Evolutionary conservation across 2,888 invertebrate genomes (phyloP), one percentile per base, ranked within the genome.

Genomic region (Anthoptus insignis): DNA sequence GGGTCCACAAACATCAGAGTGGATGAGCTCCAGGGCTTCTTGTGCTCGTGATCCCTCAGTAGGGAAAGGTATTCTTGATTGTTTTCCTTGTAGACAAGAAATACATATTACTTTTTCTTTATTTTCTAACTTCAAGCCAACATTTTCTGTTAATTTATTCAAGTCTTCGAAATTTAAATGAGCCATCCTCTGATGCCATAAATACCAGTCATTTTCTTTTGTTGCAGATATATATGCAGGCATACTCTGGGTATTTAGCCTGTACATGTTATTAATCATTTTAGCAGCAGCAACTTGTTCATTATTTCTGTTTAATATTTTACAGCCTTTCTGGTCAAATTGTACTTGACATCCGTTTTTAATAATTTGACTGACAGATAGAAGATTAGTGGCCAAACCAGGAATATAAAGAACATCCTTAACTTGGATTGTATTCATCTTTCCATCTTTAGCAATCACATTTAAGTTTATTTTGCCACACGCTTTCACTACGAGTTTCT

Each of bases 341-440:
- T 64, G 19, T 14, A 71, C 42, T 14, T 50, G 6, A 29, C 68
- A 66, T 0, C 58, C 60, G 57, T 59, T 63, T 16, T 66, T 66
- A 9, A 64, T 66, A 5, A 71, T 65, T 49, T 70, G 56, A 21
- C 71, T 71, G 0, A 71, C 68, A n/a, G 68, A 71, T 8, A 70
- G 27, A 14, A 73, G 37, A 29, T 69, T 66, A 11, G 64, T 66
- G 0, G 66, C 52, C 6, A 71, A 39, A 9, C 66, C 67, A 14
- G 73, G 73, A 16, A 68, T 65, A 61, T 57, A 73, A 5, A 73
- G 24, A 24, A 70, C 66, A 67, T 71, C 67, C 45, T 45, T 39
- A 16, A 68, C 50, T 57, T 50, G 21, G 16, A 67, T 65, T 47
- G 37, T 39, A n/a, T 50, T 49, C 11, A 9, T 49, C 3, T 37